These are phyloP conservation scores for Buathra laborator DNA, from an alignment of 2,888 invertebrate genomes.

Conservation along the genomic window DNA sequence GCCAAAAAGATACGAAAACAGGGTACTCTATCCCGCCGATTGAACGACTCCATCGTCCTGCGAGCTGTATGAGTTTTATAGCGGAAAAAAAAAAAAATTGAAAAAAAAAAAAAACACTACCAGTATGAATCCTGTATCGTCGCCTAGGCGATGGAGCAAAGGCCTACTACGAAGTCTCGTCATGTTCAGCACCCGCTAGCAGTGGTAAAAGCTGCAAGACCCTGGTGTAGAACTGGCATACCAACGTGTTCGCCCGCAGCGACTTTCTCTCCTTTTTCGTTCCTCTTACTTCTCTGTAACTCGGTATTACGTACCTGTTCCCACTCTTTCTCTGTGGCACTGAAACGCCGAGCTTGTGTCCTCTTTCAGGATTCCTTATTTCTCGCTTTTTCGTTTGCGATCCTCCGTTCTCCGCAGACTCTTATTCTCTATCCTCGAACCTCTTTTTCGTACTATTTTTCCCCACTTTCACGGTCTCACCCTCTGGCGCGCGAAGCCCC, in stretches of 20 bases:
- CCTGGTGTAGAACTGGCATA: constrained; percentile 68
- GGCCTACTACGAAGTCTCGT: constrained; percentile 73
- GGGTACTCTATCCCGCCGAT: not conserved
- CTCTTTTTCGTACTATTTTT: constrained; percentile 35
- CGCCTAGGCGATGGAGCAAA: constrained; percentile 14
- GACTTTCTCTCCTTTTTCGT: constrained; percentile 52
- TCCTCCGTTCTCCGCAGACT: constrained; percentile 1
- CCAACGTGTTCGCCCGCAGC: constrained; percentile 71
- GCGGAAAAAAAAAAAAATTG: constrained; percentile 44
- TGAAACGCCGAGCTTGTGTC: not conserved
- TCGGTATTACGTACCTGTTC: not conserved
- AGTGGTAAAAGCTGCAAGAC: constrained; percentile 50
- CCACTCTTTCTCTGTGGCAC: not conserved
- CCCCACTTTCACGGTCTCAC: constrained; percentile 31
- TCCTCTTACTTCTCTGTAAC: not conserved
- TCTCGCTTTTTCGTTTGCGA: constrained; percentile 12
- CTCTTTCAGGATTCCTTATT: constrained; percentile 27
- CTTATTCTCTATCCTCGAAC: constrained; percentile 39
- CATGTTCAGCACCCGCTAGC: constrained; percentile 72
- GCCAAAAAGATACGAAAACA: not conserved
- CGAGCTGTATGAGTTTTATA: constrained; percentile 10
- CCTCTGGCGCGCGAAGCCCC: constrained; percentile 55
- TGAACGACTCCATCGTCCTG: not conserved
- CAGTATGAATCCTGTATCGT: constrained; percentile 74
- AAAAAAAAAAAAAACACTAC: constrained; percentile 54